phyloP scores from a whole-genome alignment of 2,888 invertebrate genomes.

The Scotopteryx bipunctaria region DNA sequence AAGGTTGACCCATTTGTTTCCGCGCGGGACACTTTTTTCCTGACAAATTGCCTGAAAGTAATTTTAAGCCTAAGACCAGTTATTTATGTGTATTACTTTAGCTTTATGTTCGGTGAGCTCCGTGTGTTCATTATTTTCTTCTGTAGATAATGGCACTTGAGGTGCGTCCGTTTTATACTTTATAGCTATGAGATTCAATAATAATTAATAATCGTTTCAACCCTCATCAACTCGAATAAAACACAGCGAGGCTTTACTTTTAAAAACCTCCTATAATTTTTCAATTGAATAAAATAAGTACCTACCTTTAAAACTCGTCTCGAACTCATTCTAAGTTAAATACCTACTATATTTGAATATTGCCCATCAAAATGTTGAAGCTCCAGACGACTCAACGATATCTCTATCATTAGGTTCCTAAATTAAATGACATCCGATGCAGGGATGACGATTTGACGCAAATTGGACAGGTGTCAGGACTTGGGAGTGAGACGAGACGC shows the following conservation, averaged over 20 bases:
- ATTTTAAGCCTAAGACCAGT: constrained; percentile 74
- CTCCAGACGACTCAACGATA: constrained; percentile 16
- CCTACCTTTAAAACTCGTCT: not conserved
- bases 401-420: constrained; percentile 42
- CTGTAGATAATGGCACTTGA: constrained; percentile 37
- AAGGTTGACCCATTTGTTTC: constrained; percentile 74
- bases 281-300: not conserved
- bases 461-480: constrained; percentile 71
- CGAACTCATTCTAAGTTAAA: not conserved
- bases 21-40: constrained; percentile 67
- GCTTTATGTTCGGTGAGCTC: constrained; percentile 52
- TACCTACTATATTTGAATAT: constrained; percentile 18
- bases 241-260: not conserved
- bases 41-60: constrained; percentile 79
- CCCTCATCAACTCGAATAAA: constrained; percentile 21
- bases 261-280: not conserved
- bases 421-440: constrained; percentile 53
- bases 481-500: constrained; percentile 32
- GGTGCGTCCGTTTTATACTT: constrained; percentile 32
- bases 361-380: constrained; percentile 15
- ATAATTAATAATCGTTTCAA: constrained; percentile 30
- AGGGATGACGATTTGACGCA: constrained; percentile 61
- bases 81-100: constrained; percentile 73
- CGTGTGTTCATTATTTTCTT: constrained; percentile 41
- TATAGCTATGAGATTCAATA: constrained; percentile 32